Percentiles rank a stretch among this genome's conserved stretches.
Conservation (phyloP, 1,140 invertebrate species). For the Microplitis mediator region DNA sequence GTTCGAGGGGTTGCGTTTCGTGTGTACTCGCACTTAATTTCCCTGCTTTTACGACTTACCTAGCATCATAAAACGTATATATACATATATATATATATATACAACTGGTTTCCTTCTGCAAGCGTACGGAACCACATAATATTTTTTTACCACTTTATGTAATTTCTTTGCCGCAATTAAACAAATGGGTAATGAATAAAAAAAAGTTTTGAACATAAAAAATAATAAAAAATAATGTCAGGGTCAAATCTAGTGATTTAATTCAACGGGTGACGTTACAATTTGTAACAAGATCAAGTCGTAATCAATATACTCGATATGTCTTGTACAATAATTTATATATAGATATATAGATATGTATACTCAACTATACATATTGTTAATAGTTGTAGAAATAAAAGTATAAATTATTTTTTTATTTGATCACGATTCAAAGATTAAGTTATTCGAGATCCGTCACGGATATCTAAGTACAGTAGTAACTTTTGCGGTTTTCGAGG, state of each 20-base stretch:
- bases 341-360: too few relatives aligned
- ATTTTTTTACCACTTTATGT: neutral
- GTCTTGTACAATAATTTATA: neutral
- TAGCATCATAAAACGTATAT: neutral
- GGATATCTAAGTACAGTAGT: constrained; percentile 31
- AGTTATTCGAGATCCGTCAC: constrained; percentile 40
- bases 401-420: neutral
- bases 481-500: too few relatives aligned
- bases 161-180: neutral
- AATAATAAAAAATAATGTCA: constrained; percentile 12
- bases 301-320: constrained; percentile 24
- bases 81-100: too few relatives aligned
- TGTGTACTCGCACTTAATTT: constrained; percentile 10
- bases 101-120: neutral
- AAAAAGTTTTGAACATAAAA: neutral
- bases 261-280: neutral
- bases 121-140: neutral
- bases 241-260: constrained; percentile 7
- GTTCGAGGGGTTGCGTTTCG: neutral
- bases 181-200: neutral
- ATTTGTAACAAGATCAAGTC: constrained; percentile 6
- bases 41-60: neutral
- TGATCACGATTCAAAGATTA: neutral
- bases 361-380: too few relatives aligned
- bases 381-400: too few relatives aligned